Percentiles rank a stretch among this genome's conserved stretches.
Evolutionary conservation across 2,797 vertebrate species (phyloP).

Genomic region (Parotocinclus haroldoi): DNA sequence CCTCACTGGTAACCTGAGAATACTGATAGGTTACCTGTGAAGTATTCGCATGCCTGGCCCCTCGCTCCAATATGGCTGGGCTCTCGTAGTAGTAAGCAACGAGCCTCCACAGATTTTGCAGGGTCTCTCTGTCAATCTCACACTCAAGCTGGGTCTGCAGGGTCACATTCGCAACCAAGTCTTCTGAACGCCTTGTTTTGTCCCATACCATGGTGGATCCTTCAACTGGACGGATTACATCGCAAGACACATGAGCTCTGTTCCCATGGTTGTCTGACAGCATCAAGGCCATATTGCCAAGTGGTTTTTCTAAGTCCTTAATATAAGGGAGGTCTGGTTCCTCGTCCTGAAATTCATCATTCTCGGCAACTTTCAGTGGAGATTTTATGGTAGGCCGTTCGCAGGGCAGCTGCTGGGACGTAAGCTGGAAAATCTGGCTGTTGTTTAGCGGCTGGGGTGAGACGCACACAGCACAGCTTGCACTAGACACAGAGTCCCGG

Average conservation of each 20-base stretch:
- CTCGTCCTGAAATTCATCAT: constrained; percentile 62
- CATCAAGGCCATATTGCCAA: constrained; percentile 68
- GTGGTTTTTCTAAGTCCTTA: constrained; percentile 68
- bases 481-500: constrained; percentile 56
- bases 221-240: constrained; percentile 63
- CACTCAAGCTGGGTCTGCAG: constrained; percentile 69
- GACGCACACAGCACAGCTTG: constrained; percentile 66
- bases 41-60: constrained; percentile 59
- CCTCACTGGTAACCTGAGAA: constrained; percentile 65
- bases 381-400: constrained; percentile 66
- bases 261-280: constrained; percentile 76
- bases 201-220: constrained; percentile 64
- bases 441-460: constrained; percentile 68
- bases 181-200: constrained; percentile 52
- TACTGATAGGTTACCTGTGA: constrained; percentile 70
- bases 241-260: constrained; percentile 70
- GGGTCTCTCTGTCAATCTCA: constrained; percentile 72
- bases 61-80: constrained; percentile 72
- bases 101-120: constrained; percentile 77
- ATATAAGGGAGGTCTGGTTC: constrained; percentile 71
- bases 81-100: constrained; percentile 80
- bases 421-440: constrained; percentile 60
- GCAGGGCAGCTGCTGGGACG: constrained; percentile 62
- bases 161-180: constrained; percentile 67
- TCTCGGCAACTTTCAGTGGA: constrained; percentile 68